These are phyloP conservation scores for Vanessa atalanta DNA, from an alignment of 1,140 invertebrate species.

Conservation along the genomic window DNA sequence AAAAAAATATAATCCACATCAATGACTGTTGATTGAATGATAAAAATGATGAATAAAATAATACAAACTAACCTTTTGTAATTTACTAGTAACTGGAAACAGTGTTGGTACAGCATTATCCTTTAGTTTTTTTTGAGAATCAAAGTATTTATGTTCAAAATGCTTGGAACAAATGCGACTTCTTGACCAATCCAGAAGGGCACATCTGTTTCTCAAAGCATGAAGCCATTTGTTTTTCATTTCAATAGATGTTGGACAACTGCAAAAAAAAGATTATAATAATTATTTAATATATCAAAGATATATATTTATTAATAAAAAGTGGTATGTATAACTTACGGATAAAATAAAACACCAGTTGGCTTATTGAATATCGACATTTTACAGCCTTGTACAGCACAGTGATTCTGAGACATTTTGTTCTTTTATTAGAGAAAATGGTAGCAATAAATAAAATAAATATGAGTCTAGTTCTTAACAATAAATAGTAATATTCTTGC, in stretches of 20 bases:
- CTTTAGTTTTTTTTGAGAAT: constrained; percentile 57
- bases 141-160: constrained; percentile 68
- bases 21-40: background rate
- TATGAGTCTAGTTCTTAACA: no score
- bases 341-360: constrained; percentile 52
- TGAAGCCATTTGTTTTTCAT: constrained; percentile 68
- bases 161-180: constrained; percentile 71
- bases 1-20: no score
- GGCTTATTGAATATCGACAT: constrained; percentile 58
- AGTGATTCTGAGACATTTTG: constrained; percentile 50
- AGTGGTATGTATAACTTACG: constrained; percentile 46
- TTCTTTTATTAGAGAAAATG: no score
- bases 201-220: constrained; percentile 62
- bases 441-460: no score
- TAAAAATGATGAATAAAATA: background rate
- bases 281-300: background rate
- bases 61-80: constrained; percentile 30
- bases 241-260: constrained; percentile 59
- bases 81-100: constrained; percentile 42
- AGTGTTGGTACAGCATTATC: constrained; percentile 64
- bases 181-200: constrained; percentile 59
- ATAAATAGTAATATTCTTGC: no score
- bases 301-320: background rate
- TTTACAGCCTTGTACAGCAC: constrained; percentile 60
- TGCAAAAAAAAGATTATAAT: constrained; percentile 40